Percentiles rank a stretch among this genome's conserved stretches.
Conservation (phyloP, 2,797 vertebrate species). For the Gymnothorax reevesii region DNA sequence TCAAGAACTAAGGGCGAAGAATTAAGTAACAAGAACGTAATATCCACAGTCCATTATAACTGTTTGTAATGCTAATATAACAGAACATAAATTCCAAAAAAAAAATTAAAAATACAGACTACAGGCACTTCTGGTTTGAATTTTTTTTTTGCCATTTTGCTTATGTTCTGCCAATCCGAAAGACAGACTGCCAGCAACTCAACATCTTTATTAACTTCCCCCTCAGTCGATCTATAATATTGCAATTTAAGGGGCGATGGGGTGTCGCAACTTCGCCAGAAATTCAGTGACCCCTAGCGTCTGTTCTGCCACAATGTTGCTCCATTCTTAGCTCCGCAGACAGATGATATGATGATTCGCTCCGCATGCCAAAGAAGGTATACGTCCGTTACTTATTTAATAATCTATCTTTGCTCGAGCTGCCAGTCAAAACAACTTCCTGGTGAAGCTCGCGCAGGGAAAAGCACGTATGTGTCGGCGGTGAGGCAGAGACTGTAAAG, state of each 20-base stretch:
- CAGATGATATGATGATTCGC: background rate
- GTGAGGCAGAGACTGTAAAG: background rate
- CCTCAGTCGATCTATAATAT: background rate
- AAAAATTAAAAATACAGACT: background rate
- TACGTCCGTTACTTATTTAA: background rate
- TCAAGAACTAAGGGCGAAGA: background rate
- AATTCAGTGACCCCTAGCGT: constrained; percentile 34
- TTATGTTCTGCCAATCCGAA: background rate
- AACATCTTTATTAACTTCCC: background rate
- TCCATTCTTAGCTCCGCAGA: background rate
- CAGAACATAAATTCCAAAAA: background rate
- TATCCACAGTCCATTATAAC: background rate
- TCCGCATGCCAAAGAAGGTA: background rate
- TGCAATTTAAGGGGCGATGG: background rate
- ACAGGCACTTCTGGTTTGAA: background rate
- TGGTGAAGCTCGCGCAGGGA: background rate
- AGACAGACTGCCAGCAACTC: background rate
- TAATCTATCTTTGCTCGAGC: background rate
- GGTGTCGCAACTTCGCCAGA: constrained; percentile 13
- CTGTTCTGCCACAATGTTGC: constrained; percentile 29
- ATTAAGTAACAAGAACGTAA: background rate
- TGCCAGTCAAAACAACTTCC: constrained; percentile 6
- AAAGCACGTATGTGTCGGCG: background rate
- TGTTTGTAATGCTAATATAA: background rate
- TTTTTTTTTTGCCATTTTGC: background rate